phyloP scores from a whole-genome alignment of 2,888 invertebrate genomes.

The Apamea anceps region DNA sequence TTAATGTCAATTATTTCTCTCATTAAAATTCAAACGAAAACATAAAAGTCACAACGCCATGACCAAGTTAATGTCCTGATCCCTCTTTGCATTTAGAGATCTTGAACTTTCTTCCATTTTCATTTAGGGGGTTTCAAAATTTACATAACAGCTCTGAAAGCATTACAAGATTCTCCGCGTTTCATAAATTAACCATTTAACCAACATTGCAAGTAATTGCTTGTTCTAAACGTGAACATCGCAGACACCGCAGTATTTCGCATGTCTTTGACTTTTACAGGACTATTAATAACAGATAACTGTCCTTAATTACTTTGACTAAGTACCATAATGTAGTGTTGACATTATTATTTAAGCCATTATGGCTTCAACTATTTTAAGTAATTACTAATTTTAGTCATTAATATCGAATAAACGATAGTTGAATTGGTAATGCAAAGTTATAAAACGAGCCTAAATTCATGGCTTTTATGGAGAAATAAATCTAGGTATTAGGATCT shows the following conservation, averaged over 20 bases:
- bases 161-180: not conserved
- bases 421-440: not conserved
- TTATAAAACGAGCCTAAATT: not conserved
- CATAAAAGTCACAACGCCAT: not conserved
- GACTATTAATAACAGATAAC: slow-evolving; percentile 23
- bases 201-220: slow-evolving; percentile 27
- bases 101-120: slow-evolving; percentile 5
- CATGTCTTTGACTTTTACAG: slow-evolving; percentile 1
- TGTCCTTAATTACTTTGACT: slow-evolving; percentile 15
- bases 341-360: not conserved
- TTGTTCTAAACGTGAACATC: slow-evolving; percentile 7
- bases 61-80: too few species aligned
- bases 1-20: not conserved
- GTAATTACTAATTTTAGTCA: not conserved
- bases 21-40: not conserved
- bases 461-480: not conserved
- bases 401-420: not conserved
- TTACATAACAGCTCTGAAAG: not conserved
- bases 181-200: not conserved
- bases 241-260: slow-evolving; percentile 12
- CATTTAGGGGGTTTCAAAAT: not conserved
- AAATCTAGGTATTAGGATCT: not conserved
- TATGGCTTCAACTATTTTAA: not conserved
- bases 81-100: not conserved
- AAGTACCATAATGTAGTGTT: slow-evolving; percentile 8